These are phyloP conservation scores for Tachypleus tridentatus DNA, from an alignment of 1,140 invertebrate species.

Conservation along the genomic window DNA sequence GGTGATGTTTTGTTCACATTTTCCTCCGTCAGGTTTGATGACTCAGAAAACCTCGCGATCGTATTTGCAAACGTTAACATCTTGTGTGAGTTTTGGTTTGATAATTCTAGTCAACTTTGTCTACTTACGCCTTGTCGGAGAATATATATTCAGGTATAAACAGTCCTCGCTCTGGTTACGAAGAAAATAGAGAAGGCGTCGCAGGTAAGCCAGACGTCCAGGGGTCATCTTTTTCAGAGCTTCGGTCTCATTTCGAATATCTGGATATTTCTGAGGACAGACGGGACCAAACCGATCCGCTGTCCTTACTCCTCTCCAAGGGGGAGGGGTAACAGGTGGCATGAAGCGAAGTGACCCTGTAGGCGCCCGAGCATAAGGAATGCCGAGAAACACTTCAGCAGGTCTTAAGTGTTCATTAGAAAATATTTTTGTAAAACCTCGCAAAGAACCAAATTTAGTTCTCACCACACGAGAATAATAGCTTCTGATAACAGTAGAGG, in stretches of 20 bases:
- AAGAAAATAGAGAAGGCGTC: slow-evolving; percentile 69
- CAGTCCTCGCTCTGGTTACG: slow-evolving; percentile 90
- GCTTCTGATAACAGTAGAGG: no score
- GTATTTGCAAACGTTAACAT: no score
- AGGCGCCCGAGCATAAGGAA: slow-evolving; percentile 72
- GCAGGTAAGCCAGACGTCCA: slow-evolving; percentile 69
- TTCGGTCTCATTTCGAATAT: slow-evolving; percentile 56
- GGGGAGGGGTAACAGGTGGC: slow-evolving; percentile 48
- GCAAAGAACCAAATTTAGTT: slow-evolving; percentile 79
- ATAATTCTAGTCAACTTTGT: no score
- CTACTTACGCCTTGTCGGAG: slow-evolving; percentile 76
- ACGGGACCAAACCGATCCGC: slow-evolving; percentile 64
- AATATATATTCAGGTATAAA: slow-evolving; percentile 89
- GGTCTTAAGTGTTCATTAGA: slow-evolving; percentile 33
- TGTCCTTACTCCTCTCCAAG: slow-evolving; percentile 80
- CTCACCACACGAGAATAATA: slow-evolving; percentile 52
- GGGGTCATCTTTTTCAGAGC: slow-evolving; percentile 56
- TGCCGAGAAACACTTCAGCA: slow-evolving; percentile 42
- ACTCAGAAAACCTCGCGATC: no score
- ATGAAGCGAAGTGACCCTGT: slow-evolving; percentile 54
- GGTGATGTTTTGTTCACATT: no score
- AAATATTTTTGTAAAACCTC: slow-evolving; percentile 71
- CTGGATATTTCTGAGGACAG: slow-evolving; percentile 54
- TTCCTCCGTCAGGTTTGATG: no score
- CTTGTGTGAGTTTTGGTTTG: no score